Evolutionary conservation across 1,140 invertebrate species (phyloP).

Genomic region (Matsumurasca onukii): DNA sequence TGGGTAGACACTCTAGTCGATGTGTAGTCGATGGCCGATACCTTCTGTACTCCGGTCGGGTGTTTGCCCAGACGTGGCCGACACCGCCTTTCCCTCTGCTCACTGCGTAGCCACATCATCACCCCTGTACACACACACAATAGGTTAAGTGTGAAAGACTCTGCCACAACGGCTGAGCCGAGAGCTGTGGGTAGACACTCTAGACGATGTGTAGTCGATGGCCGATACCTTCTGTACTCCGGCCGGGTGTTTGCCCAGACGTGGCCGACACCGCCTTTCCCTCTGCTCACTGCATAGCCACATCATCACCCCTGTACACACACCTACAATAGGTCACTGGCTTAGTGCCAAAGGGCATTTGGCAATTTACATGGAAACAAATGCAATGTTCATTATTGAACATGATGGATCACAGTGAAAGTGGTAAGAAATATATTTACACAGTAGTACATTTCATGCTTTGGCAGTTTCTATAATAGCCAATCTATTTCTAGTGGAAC

Average conservation of each 20-base stretch:
- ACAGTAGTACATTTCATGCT: too few species aligned
- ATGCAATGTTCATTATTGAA: too few species aligned
- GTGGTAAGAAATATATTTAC: too few species aligned
- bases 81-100: conserved; percentile 13
- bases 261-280: conserved; percentile 13
- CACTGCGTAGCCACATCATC: conserved; percentile 29
- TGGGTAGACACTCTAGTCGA: conserved; percentile 14
- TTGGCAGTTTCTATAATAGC: too few species aligned
- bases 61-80: neutral
- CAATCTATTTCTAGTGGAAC: too few species aligned
- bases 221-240: conserved; percentile 25
- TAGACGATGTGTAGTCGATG: conserved; percentile 21
- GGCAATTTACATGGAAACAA: too few species aligned
- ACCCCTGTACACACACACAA: neutral
- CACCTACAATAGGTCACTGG: too few species aligned
- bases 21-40: conserved; percentile 22
- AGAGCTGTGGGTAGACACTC: conserved; percentile 16
- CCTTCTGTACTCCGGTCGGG: conserved; percentile 9
- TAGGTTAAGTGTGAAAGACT: too few species aligned
- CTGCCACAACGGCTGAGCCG: conserved; percentile 25
- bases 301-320: conserved; percentile 21
- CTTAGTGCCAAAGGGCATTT: too few species aligned
- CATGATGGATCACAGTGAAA: too few species aligned
- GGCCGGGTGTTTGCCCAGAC: neutral
- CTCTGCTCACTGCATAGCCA: conserved; percentile 22